A percentile compares a stretch with the other conserved stretches of the same genome.
phyloP scores from a whole-genome alignment of 2,113 vertebrate species.

The Hypomesus transpacificus region DNA sequence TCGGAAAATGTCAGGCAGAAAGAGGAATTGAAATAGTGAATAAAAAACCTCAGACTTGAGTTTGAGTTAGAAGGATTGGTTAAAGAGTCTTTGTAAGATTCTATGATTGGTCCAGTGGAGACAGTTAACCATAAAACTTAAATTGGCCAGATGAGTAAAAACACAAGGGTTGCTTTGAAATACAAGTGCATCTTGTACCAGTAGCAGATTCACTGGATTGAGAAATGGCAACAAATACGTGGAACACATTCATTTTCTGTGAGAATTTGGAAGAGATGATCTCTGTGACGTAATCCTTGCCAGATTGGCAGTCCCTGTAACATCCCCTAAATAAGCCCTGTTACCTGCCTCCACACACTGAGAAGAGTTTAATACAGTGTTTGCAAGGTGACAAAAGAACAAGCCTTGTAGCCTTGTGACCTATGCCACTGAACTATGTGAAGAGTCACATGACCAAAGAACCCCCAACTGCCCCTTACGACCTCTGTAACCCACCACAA shows the following conservation, averaged over 20 bases:
- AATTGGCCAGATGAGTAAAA: constrained; percentile 22
- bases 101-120: constrained; percentile 11
- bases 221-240: neutral
- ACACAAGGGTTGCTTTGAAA: constrained; percentile 26
- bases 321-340: neutral
- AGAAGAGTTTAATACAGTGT: neutral
- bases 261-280: neutral
- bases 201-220: constrained; percentile 15
- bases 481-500: too few relatives aligned
- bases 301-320: neutral
- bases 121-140: constrained; percentile 19
- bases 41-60: constrained; percentile 35
- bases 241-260: neutral
- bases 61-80: constrained; percentile 37
- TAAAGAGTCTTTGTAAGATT: constrained; percentile 13
- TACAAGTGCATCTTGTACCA: constrained; percentile 28
- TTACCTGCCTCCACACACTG: neutral
- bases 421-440: neutral
- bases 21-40: constrained; percentile 46
- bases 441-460: too few relatives aligned
- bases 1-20: constrained; percentile 65
- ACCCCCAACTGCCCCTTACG: too few relatives aligned
- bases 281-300: neutral
- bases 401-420: neutral
- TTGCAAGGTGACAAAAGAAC: neutral